Evolutionary conservation across 1,140 invertebrate genomes (phyloP).

Genomic region (Pissodes strobi): DNA sequence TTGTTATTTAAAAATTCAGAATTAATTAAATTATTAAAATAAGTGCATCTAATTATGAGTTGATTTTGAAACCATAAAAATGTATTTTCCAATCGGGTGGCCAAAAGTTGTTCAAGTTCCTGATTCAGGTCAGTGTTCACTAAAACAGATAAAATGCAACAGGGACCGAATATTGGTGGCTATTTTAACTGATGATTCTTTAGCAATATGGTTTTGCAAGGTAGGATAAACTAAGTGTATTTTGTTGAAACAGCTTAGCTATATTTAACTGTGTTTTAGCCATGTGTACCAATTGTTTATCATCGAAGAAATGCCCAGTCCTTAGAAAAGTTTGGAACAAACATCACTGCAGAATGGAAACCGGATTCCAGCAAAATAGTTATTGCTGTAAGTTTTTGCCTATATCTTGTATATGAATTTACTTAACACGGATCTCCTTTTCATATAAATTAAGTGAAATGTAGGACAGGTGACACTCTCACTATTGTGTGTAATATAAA

Average conservation of each 20-base stretch:
- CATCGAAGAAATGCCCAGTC: slow-evolving; percentile 76
- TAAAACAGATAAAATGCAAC: slow-evolving; percentile 84
- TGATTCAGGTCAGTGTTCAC: slow-evolving; percentile 66
- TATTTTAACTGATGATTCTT: slow-evolving; percentile 77
- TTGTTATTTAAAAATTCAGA: background rate
- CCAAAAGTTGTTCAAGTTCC: slow-evolving; percentile 82
- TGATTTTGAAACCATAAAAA: slow-evolving; percentile 53
- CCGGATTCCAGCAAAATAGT: slow-evolving; percentile 91
- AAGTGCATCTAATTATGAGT: slow-evolving; percentile 4
- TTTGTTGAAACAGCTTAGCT: background rate
- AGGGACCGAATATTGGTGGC: slow-evolving; percentile 91
- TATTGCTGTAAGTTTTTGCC: slow-evolving; percentile 75
- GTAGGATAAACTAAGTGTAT: slow-evolving; percentile 57
- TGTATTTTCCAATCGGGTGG: slow-evolving; percentile 96
- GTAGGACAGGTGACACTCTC: too few relatives aligned
- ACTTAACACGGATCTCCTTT: too few relatives aligned
- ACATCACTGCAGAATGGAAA: slow-evolving; percentile 88
- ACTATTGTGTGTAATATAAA: too few relatives aligned
- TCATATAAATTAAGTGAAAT: too few relatives aligned
- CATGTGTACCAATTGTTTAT: slow-evolving; percentile 86
- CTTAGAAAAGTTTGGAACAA: slow-evolving; percentile 77
- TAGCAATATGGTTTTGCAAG: slow-evolving; percentile 92
- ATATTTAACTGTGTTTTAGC: slow-evolving; percentile 64
- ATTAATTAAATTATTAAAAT: slow-evolving; percentile 7
- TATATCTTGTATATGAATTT: too few relatives aligned